Percentiles rank a stretch among this genome's conserved stretches.
Evolutionary conservation across 2,113 vertebrate genomes (phyloP).

Genomic region (Polypterus bichir): DNA sequence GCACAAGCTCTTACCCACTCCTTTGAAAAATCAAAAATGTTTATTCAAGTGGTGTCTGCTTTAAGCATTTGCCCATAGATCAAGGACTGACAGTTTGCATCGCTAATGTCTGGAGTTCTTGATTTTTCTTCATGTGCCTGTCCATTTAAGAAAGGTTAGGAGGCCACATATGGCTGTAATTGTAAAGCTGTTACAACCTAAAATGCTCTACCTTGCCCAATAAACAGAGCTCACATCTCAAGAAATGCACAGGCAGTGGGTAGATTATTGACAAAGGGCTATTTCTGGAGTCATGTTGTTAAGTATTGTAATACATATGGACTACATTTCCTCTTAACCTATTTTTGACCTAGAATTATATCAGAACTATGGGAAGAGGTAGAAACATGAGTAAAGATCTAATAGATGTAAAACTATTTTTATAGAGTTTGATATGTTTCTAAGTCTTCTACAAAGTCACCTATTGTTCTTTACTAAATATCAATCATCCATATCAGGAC

Average conservation of each 20-base stretch:
- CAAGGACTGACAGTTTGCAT: neutral
- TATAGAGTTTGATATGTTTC: too few relatives aligned
- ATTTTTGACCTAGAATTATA: conserved; percentile 5
- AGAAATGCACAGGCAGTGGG: conserved; percentile 1
- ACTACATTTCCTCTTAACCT: conserved; percentile 12
- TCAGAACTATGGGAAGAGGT: neutral
- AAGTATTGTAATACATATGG: neutral
- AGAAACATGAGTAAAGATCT: neutral
- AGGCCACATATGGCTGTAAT: conserved; percentile 16
- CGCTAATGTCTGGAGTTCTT: neutral
- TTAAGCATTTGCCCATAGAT: neutral
- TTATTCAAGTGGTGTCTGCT: too few relatives aligned
- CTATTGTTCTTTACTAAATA: too few relatives aligned
- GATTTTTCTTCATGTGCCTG: neutral
- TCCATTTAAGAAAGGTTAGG: conserved; percentile 2
- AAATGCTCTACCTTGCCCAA: neutral
- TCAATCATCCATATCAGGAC: too few relatives aligned
- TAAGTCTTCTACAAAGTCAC: too few relatives aligned
- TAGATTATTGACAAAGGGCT: conserved; percentile 2
- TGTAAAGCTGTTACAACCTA: neutral
- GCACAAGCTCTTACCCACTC: too few relatives aligned
- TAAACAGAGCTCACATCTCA: conserved; percentile 2
- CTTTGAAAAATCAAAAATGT: too few relatives aligned
- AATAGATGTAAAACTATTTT: too few relatives aligned
- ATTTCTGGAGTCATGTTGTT: neutral